phyloP scores from a whole-genome alignment of 2,888 invertebrate genomes.

The Drosophila differens region DNA sequence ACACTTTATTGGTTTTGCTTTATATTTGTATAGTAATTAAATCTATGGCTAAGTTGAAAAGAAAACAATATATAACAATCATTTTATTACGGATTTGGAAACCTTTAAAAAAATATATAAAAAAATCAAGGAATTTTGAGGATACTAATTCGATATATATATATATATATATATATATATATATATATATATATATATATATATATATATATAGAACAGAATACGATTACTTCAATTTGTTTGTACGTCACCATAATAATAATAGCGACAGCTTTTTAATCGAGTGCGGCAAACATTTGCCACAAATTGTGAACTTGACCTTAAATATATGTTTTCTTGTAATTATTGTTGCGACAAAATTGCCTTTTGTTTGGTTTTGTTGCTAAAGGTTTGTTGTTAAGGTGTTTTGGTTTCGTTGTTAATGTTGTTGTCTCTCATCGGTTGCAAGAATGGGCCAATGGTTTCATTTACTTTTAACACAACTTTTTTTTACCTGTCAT shows the following conservation, averaged over 20 bases:
- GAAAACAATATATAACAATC: neutral
- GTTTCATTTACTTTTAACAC: slow-evolving; percentile 22
- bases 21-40: neutral
- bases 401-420: slow-evolving; percentile 43
- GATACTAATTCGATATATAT: neutral
- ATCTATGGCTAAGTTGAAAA: neutral
- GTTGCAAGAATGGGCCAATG: slow-evolving; percentile 10
- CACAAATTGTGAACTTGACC: slow-evolving; percentile 61
- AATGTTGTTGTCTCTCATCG: slow-evolving; percentile 18
- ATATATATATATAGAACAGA: neutral
- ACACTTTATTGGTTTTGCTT: neutral
- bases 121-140: neutral
- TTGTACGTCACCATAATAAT: neutral
- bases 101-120: neutral
- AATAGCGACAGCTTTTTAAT: neutral
- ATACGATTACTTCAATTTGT: no score
- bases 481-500: slow-evolving; percentile 18
- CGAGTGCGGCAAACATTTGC: neutral
- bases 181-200: neutral
- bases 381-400: slow-evolving; percentile 18
- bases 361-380: slow-evolving; percentile 32
- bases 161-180: neutral
- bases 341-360: slow-evolving; percentile 29
- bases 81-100: neutral
- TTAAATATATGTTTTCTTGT: slow-evolving; percentile 10